Conservation (phyloP, 2,888 invertebrate genomes). For the Pteria penguin region DNA sequence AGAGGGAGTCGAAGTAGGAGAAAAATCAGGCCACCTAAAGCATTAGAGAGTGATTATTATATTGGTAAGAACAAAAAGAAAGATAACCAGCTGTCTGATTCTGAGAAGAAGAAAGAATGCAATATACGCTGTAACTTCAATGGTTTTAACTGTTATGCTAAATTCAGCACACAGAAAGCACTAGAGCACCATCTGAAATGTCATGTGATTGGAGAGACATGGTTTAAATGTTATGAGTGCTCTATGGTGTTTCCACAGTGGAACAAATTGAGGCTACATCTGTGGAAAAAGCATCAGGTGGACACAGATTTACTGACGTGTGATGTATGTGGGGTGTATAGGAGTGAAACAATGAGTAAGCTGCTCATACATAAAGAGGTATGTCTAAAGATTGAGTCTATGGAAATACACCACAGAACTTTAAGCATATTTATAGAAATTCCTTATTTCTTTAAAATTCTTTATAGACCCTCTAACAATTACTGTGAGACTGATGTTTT, state of each 20-base stretch:
- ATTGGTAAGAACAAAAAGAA: constrained; percentile 56
- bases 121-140: constrained; percentile 54
- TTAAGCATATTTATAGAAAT: no score
- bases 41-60: constrained; percentile 69
- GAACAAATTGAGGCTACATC: constrained; percentile 85
- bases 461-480: no score
- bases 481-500: no score
- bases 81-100: constrained; percentile 3
- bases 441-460: no score
- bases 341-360: constrained; percentile 82
- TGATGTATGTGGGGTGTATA: constrained; percentile 70
- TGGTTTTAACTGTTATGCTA: constrained; percentile 55
- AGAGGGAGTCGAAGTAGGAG: constrained; percentile 59
- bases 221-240: constrained; percentile 86
- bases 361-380: constrained; percentile 87
- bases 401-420: no score
- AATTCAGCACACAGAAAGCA: constrained; percentile 83
- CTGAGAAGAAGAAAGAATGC: constrained; percentile 33
- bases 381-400: no score
- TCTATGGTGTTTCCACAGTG: constrained; percentile 83
- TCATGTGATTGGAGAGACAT: constrained; percentile 80
- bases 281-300: constrained; percentile 87
- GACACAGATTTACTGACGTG: constrained; percentile 91
- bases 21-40: constrained; percentile 64
- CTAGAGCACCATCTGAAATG: constrained; percentile 85